Evolutionary conservation across 1,140 invertebrate genomes (phyloP).

Genomic region (Drosophila setifemur): DNA sequence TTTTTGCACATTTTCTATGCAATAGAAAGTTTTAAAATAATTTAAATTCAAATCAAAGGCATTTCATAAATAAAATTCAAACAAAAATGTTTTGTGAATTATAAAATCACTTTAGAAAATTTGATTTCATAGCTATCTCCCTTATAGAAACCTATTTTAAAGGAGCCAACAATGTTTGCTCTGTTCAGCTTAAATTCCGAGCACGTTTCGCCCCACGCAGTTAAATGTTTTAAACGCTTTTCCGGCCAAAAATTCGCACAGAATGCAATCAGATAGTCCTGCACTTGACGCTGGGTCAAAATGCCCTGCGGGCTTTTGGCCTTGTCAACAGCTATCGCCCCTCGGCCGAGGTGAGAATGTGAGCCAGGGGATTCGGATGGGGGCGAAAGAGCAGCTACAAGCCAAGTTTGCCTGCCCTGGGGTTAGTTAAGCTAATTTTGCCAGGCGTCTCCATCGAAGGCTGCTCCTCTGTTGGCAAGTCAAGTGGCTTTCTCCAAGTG

Average conservation of each 20-base stretch:
- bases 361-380: not conserved
- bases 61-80: no score
- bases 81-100: no score
- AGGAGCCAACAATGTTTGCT: not conserved
- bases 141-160: no score
- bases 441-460: constrained; percentile 9
- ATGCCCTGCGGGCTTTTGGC: constrained; percentile 22
- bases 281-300: constrained; percentile 18
- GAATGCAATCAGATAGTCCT: constrained; percentile 68
- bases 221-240: constrained; percentile 61
- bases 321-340: constrained; percentile 52
- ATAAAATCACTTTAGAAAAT: no score
- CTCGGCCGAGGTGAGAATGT: constrained; percentile 48
- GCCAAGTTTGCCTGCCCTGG: constrained; percentile 29
- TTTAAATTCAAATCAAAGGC: no score
- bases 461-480: constrained; percentile 22
- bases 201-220: constrained; percentile 41
- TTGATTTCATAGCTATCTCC: no score
- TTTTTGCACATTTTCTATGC: no score
- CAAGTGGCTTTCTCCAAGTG: constrained; percentile 31
- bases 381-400: not conserved
- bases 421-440: constrained; percentile 56
- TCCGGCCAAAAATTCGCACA: constrained; percentile 51
- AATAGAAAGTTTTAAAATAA: no score
- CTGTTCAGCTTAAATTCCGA: constrained; percentile 40